These are phyloP conservation scores for Pseudopodoces humilis DNA, from an alignment of 2,113 vertebrate species.

Conservation along the genomic window DNA sequence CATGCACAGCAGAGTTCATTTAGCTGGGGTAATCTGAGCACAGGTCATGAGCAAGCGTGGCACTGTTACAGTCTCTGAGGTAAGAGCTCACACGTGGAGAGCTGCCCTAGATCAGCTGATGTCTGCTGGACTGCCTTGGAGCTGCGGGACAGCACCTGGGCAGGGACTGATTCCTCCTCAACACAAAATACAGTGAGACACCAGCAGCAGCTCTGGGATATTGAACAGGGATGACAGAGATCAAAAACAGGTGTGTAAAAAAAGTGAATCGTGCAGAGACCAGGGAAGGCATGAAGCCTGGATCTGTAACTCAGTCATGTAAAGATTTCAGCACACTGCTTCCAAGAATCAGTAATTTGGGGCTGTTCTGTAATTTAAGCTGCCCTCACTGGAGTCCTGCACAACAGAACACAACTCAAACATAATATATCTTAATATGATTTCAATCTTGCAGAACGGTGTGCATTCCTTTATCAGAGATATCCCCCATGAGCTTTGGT, in stretches of 20 bases:
- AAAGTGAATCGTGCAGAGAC: background rate
- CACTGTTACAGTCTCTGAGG: background rate
- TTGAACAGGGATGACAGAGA: background rate
- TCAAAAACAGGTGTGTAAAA: background rate
- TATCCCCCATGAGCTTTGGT: background rate
- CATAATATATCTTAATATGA: background rate
- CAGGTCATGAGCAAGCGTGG: background rate
- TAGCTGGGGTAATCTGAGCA: background rate
- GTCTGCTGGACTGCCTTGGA: background rate
- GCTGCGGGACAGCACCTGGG: fast-evolving
- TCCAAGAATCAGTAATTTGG: background rate
- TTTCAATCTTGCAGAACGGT: background rate
- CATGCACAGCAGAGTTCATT: background rate
- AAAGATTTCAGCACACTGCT: background rate
- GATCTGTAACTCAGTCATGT: background rate
- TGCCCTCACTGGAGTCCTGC: background rate
- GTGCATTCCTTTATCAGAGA: background rate
- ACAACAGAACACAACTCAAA: background rate
- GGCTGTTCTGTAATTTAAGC: background rate
- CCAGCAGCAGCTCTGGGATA: background rate
- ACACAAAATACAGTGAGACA: background rate
- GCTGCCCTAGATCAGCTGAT: background rate
- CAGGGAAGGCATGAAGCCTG: background rate
- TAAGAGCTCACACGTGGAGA: background rate
- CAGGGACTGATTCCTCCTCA: background rate